phyloP scores from a whole-genome alignment of 2,888 invertebrate species.

The Drosophila rubida region DNA sequence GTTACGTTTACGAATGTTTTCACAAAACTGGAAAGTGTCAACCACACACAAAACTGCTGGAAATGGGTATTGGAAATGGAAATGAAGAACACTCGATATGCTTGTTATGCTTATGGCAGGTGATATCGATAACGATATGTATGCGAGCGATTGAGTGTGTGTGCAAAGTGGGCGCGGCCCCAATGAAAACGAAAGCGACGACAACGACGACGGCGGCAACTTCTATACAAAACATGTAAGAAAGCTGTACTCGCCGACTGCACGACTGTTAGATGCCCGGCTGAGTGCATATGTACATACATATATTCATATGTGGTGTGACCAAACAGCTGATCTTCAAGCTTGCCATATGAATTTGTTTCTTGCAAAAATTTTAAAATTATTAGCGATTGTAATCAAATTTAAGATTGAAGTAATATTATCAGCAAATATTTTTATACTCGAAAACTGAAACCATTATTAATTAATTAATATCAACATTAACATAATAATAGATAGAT shows the following conservation, averaged over 20 bases:
- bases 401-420: no score
- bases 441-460: no score
- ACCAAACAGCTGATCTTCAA: no score
- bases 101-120: not conserved
- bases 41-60: conserved; percentile 16
- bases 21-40: conserved; percentile 34
- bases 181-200: conserved; percentile 37
- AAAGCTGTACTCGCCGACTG: not conserved
- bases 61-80: conserved; percentile 25
- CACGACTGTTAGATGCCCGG: not conserved
- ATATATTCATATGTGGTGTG: no score
- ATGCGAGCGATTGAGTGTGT: not conserved
- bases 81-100: conserved; percentile 11
- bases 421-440: no score
- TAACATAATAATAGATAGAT: no score
- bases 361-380: no score
- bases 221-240: conserved; percentile 30
- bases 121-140: conserved; percentile 6
- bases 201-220: conserved; percentile 30
- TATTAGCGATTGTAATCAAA: no score
- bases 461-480: no score
- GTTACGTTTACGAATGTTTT: no score
- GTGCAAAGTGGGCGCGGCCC: conserved; percentile 32
- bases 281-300: not conserved
- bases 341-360: no score